Conservation (phyloP, 2,113 vertebrate genomes). For the Piprites chloris region DNA sequence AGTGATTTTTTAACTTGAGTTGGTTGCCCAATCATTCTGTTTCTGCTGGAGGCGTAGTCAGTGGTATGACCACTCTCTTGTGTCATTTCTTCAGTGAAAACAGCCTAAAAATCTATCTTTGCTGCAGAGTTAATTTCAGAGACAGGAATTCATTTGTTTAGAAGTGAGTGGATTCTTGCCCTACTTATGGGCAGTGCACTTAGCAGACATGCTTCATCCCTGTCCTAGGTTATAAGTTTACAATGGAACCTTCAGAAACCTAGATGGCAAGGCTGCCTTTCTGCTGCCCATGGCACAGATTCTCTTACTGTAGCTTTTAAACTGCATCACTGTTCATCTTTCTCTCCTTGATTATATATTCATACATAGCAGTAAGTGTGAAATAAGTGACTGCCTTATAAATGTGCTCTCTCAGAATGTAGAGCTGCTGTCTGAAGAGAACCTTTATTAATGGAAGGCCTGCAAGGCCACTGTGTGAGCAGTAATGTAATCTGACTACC, state of each 20-base stretch:
- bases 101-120: not conserved
- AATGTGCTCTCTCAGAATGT: not conserved
- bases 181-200: not conserved
- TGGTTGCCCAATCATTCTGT: not conserved
- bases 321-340: not conserved
- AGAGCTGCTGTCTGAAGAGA: not conserved
- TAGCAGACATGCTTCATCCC: not conserved
- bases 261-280: not conserved
- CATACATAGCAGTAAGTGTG: not conserved
- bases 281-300: not conserved
- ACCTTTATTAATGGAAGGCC: not conserved
- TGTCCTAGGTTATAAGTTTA: not conserved
- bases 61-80: not conserved
- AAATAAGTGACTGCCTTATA: constrained; percentile 19
- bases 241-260: not conserved
- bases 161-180: not conserved
- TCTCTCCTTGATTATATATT: constrained; percentile 13
- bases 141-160: not conserved
- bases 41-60: not conserved
- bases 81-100: not conserved
- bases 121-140: not conserved
- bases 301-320: constrained; percentile 3
- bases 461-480: not conserved
- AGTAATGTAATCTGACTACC: not conserved
- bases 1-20: not conserved